Conservation (phyloP, 2,888 invertebrate genomes). For the Apoda limacodes region DNA sequence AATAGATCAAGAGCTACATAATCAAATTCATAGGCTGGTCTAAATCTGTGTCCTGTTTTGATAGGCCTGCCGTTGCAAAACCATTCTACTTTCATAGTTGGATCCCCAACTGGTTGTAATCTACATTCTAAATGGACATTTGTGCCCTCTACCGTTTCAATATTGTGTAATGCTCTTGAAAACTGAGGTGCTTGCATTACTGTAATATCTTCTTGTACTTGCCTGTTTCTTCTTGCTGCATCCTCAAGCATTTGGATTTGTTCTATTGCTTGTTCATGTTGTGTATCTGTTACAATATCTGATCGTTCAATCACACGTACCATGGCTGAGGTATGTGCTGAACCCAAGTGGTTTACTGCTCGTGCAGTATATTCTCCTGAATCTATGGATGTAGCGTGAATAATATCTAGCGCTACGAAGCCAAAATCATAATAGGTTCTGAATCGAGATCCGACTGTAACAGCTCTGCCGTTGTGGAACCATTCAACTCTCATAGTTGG, state of each 20-base stretch:
- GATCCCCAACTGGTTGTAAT: slow-evolving; percentile 90
- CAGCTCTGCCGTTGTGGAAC: slow-evolving; percentile 93
- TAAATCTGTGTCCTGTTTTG: slow-evolving; percentile 92
- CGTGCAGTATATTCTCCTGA: slow-evolving; percentile 95
- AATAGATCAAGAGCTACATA: slow-evolving; percentile 96
- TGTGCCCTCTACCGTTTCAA: slow-evolving; percentile 90
- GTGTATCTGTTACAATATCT: slow-evolving; percentile 87
- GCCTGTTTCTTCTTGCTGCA: slow-evolving; percentile 76
- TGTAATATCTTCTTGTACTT: slow-evolving; percentile 83
- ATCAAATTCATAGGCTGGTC: slow-evolving; percentile 96
- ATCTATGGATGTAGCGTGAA: slow-evolving; percentile 93
- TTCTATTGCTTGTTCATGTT: slow-evolving; percentile 92
- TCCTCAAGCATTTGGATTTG: slow-evolving; percentile 93
- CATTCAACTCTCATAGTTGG: slow-evolving; percentile 96
- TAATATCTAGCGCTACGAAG: slow-evolving; percentile 95
- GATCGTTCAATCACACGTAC: slow-evolving; percentile 87
- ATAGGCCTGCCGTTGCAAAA: slow-evolving; percentile 94
- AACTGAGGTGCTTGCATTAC: slow-evolving; percentile 90
- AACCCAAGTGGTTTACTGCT: slow-evolving; percentile 93
- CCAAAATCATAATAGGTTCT: slow-evolving; percentile 97
- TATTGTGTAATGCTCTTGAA: slow-evolving; percentile 87
- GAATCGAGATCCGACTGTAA: slow-evolving; percentile 92
- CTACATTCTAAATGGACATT: slow-evolving; percentile 94
- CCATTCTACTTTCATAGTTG: slow-evolving; percentile 96
- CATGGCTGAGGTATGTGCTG: slow-evolving; percentile 91